These are phyloP conservation scores for Metalampra italica DNA, from an alignment of 2,888 invertebrate genomes.

Conservation along the genomic window DNA sequence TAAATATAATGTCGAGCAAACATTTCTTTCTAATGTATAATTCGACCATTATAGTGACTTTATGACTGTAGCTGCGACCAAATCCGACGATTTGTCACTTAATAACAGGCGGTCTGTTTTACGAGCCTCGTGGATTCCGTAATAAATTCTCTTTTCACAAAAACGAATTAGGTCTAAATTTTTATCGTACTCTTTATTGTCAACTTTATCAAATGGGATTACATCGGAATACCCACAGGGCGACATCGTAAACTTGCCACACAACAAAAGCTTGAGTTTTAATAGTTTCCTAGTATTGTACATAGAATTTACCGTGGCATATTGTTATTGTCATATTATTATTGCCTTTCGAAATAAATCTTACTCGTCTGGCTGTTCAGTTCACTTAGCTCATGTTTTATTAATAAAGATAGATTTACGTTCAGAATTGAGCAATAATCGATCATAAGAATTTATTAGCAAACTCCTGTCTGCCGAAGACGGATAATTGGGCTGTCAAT, in stretches of 20 bases:
- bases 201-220: constrained; percentile 50
- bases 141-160: constrained; percentile 58
- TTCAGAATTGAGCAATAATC: constrained; percentile 3
- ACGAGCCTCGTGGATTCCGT: constrained; percentile 44
- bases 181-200: constrained; percentile 58
- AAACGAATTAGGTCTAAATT: constrained; percentile 57
- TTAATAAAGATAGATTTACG: not conserved
- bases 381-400: not conserved
- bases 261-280: constrained; percentile 38
- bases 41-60: constrained; percentile 54
- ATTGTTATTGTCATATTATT: constrained; percentile 33
- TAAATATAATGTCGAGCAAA: constrained; percentile 31
- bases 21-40: constrained; percentile 52
- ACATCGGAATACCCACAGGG: constrained; percentile 41
- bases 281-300: constrained; percentile 37
- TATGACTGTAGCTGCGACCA: constrained; percentile 52
- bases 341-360: constrained; percentile 3
- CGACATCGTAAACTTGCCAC: constrained; percentile 40
- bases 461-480: constrained; percentile 21
- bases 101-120: constrained; percentile 60
- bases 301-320: constrained; percentile 38
- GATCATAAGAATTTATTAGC: constrained; percentile 21
- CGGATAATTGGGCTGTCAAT: constrained; percentile 35
- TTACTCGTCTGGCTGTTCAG: not conserved
- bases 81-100: constrained; percentile 62